Conservation (phyloP, 2,113 vertebrate species). For the Marcusenius ussheri region DNA sequence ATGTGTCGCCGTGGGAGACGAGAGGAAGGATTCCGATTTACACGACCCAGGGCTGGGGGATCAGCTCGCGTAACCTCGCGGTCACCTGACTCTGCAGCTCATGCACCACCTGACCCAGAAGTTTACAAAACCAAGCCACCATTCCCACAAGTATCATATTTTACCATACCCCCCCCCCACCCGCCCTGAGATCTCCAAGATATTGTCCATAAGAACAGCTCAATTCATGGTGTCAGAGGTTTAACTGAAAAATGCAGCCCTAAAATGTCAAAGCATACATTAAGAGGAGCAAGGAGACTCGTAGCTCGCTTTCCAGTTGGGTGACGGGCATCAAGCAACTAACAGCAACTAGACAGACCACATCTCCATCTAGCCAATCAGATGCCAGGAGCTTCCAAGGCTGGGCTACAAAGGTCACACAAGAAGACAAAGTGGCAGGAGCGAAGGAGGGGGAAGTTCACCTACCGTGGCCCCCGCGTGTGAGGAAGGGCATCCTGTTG, state of each 20-base stretch:
- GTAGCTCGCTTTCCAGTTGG: not conserved
- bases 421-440: not conserved
- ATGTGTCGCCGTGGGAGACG: not conserved
- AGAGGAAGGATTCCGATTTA: not conserved
- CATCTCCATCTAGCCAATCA: not conserved
- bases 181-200: not conserved
- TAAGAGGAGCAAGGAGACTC: not conserved
- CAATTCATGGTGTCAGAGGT: not conserved
- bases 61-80: not conserved
- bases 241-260: not conserved
- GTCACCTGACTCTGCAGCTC: not conserved
- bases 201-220: not conserved
- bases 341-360: not conserved
- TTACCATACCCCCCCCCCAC: not conserved
- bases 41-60: not conserved
- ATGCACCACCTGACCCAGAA: not conserved
- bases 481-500: slow-evolving; percentile 90
- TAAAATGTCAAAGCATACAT: not conserved
- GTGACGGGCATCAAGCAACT: not conserved
- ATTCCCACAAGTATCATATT: not conserved
- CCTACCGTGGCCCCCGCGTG: slow-evolving; percentile 87
- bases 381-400: not conserved
- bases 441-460: slow-evolving; percentile 16
- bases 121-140: not conserved
- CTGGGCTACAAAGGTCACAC: not conserved